Evolutionary conservation across 2,797 vertebrate species (phyloP).

Genomic region (Characodon lateralis): DNA sequence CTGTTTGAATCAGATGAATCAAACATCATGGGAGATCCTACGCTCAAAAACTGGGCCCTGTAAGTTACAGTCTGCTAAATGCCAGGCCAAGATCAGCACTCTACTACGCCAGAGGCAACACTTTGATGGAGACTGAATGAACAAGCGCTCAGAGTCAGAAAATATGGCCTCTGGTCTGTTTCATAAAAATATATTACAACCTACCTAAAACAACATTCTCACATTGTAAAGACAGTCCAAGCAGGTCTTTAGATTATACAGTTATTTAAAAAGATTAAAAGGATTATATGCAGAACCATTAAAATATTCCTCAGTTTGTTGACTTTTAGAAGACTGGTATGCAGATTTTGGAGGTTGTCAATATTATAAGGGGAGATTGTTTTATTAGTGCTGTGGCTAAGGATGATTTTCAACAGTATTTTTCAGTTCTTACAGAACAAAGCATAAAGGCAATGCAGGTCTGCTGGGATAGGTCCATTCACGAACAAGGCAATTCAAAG

Average conservation of each 20-base stretch:
- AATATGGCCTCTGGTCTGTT: not conserved
- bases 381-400: too few species aligned
- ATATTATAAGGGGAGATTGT: not conserved
- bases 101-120: constrained; percentile 1
- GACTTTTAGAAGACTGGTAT: not conserved
- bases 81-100: constrained; percentile 28
- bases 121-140: constrained; percentile 45
- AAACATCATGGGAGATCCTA: constrained; percentile 6
- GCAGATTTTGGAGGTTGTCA: not conserved
- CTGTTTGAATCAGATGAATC: constrained; percentile 10
- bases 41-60: not conserved
- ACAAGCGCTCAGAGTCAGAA: constrained; percentile 11
- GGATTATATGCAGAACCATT: not conserved
- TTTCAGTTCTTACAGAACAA: too few species aligned
- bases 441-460: too few species aligned
- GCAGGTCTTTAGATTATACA: too few species aligned
- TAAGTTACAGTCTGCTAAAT: constrained; percentile 22
- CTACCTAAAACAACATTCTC: not conserved
- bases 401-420: too few species aligned
- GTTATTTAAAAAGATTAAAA: too few species aligned
- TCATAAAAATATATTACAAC: not conserved
- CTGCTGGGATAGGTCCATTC: too few species aligned
- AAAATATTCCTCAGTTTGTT: not conserved
- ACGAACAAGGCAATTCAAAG: too few species aligned
- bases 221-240: not conserved